Conservation (phyloP, 2,797 vertebrate genomes). For the Avahi laniger region DNA sequence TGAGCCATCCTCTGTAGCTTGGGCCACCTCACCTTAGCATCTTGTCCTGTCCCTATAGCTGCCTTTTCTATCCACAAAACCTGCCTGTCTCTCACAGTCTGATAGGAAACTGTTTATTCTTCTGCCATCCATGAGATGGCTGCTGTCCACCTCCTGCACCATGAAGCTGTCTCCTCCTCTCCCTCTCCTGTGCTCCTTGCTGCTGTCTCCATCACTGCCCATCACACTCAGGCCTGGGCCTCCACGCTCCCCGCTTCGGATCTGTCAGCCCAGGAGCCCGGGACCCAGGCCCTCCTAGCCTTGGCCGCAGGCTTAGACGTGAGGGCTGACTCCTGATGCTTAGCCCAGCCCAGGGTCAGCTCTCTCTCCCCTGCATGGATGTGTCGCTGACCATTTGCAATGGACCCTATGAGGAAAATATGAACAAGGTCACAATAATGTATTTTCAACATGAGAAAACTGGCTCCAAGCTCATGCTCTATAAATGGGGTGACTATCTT, state of each 20-base stretch:
- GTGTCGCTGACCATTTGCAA: neutral
- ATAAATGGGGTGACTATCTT: neutral
- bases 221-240: neutral
- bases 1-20: too few relatives aligned
- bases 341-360: neutral
- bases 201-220: neutral
- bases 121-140: neutral
- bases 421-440: neutral
- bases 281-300: too few relatives aligned
- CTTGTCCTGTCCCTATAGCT: neutral
- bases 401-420: neutral
- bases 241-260: neutral
- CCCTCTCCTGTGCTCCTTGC: neutral
- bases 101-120: neutral
- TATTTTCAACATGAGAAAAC: neutral
- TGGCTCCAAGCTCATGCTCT: neutral
- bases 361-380: neutral
- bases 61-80: neutral
- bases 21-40: neutral
- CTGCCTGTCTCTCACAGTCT: neutral
- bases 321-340: neutral
- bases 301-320: neutral
- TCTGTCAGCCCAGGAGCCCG: neutral
- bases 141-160: fast-evolving
- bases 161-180: too few relatives aligned